Evolutionary conservation across 2,797 vertebrate genomes (phyloP).

Genomic region (Allochrocebus solatus): DNA sequence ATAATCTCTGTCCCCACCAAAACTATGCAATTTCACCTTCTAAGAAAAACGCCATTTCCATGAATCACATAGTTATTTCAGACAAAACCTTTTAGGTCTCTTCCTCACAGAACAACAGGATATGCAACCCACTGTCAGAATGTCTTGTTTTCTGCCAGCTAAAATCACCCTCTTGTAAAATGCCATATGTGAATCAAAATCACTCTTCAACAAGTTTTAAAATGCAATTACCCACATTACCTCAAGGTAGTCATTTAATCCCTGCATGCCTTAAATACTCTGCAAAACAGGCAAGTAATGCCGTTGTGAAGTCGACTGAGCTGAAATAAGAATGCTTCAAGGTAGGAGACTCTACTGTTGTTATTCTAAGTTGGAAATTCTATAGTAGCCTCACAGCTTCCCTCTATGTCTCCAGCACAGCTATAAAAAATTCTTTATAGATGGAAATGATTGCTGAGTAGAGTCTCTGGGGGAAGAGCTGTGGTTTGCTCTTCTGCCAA

Average conservation of each 20-base stretch:
- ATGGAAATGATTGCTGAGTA: conserved; percentile 2
- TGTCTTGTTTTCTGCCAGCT: not conserved
- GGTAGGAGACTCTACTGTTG: not conserved
- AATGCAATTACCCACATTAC: not conserved
- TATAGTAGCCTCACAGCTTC: not conserved
- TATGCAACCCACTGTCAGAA: not conserved
- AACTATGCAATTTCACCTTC: not conserved
- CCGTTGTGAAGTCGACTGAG: not conserved
- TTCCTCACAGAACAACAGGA: not conserved
- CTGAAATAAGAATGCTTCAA: not conserved
- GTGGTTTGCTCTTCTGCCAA: conserved; percentile 36
- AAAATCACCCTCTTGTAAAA: not conserved
- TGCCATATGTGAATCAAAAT: not conserved
- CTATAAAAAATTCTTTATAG: not conserved
- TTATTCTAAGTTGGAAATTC: not conserved
- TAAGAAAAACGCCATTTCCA: not conserved
- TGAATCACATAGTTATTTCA: not conserved
- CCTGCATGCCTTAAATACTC: not conserved
- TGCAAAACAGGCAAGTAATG: not conserved
- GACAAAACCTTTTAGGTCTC: not conserved
- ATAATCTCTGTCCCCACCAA: not conserved
- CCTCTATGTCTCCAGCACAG: not conserved
- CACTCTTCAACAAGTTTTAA: not conserved
- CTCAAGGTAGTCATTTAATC: not conserved
- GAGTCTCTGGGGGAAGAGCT: not conserved